Base-by-base conservation (phyloP, 2,888 invertebrate genomes). In the Lithophane ornitopus region DNA sequence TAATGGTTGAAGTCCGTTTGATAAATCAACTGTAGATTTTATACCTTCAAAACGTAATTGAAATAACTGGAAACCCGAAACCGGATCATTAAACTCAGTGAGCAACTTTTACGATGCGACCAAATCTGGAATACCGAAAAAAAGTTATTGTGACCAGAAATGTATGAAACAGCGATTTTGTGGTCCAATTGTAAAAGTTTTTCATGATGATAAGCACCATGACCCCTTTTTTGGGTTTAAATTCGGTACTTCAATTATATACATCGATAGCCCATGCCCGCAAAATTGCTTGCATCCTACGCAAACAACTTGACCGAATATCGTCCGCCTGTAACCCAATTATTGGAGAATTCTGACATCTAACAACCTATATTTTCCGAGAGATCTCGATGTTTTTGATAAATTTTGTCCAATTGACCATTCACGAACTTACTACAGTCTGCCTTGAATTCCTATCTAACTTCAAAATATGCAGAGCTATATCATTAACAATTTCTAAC, bases 301-400 rank as follows among this genome's bases (percentile, higher is more conserved):
- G 44, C 7, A 46, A 74, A 46, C 26, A 49, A 74, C 56, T 65
- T 46, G 26, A 74, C 7, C 28, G 19, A 69, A 76, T 76, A 61
- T 46, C 54, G 61, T 2, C 39, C 22, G 11, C 34, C 11, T 34
- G 2, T 76, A 61, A 69, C 68, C 7, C 61, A 76, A 76, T 69
- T 76, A 76, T 76, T 39, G 76, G 52, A 46, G 75, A 76, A 75
- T 39, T 68, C 16, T n/a, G 44, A 54, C 39, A 44, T 49, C n/a
- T 4, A n/a, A 19, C 44, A 16, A 44, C 52, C 44, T 46, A 22
- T 2, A 8, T 14, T 39, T 68, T 46, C 11, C 44, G 16, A 52
- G 26, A 12, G 44, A 0, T 44, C 2, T 44, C 12, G 41, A 41
- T 58, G 4, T 58, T 4, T 4, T 74, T 49, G n/a, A 49, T 22